Percentiles rank a stretch among this genome's conserved stretches.
These are phyloP conservation scores for Anabacerthia variegaticeps DNA, from an alignment of 2,797 vertebrate species.

Conservation along the genomic window DNA sequence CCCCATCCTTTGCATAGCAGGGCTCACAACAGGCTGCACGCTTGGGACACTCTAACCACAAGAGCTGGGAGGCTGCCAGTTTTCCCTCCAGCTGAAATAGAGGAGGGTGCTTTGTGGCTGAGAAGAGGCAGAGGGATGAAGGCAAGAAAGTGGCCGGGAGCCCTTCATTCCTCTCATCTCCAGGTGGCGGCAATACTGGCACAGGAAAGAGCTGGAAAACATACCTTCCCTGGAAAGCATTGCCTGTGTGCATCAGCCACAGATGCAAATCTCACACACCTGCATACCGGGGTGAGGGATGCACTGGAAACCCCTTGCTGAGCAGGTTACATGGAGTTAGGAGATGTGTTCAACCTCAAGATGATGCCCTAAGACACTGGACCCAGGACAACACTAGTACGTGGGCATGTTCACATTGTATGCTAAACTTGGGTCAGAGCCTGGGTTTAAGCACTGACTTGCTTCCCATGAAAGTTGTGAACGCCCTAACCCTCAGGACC, in stretches of 20 bases:
- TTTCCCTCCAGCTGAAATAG: not conserved
- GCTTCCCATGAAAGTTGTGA: not conserved
- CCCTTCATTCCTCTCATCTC: constrained; percentile 51
- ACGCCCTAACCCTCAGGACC: not conserved
- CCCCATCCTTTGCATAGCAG: not conserved
- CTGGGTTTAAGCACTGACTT: not conserved
- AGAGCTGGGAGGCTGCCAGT: constrained; percentile 26
- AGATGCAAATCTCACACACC: not conserved
- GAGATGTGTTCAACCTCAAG: not conserved
- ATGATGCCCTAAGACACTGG: not conserved
- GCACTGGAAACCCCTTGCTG: not conserved
- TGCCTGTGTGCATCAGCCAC: not conserved
- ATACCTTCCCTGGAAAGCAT: constrained; percentile 14
- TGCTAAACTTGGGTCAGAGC: not conserved
- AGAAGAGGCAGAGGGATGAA: not conserved
- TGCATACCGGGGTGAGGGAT: rapidly evolving
- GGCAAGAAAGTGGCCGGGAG: not conserved
- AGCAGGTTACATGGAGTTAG: not conserved
- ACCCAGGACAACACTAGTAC: not conserved
- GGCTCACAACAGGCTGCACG: not conserved
- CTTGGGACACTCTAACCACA: not conserved
- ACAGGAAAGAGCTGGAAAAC: constrained; percentile 17
- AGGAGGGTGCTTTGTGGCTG: not conserved
- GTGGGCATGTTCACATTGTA: not conserved
- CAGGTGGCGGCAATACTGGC: constrained; percentile 64